phyloP scores from a whole-genome alignment of 2,113 vertebrate genomes.

The Okapia johnstoni region DNA sequence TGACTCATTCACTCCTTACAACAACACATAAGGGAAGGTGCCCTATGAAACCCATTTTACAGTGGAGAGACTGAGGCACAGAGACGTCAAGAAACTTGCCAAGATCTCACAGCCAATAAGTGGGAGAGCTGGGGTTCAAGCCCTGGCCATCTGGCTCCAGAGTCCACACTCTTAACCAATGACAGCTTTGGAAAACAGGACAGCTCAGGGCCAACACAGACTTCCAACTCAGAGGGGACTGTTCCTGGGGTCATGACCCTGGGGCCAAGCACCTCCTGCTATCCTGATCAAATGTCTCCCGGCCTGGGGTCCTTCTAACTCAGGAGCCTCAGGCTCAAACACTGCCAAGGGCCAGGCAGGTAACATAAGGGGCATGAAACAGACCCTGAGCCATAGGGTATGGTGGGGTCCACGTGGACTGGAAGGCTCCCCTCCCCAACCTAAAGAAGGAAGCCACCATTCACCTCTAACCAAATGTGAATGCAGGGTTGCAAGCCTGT shows the following conservation, averaged over 20 bases:
- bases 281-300: background rate
- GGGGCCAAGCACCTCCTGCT: background rate
- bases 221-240: background rate
- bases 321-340: background rate
- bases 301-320: background rate
- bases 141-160: background rate
- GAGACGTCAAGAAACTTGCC: background rate
- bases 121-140: background rate
- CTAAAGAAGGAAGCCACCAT: background rate
- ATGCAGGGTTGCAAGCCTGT: background rate
- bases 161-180: rapidly evolving
- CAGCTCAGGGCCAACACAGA: background rate
- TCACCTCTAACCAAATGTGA: background rate
- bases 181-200: background rate
- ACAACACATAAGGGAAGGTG: rapidly evolving
- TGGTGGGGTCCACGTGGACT: too few relatives aligned
- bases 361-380: rapidly evolving
- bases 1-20: background rate
- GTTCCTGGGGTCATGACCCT: rapidly evolving
- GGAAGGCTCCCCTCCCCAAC: background rate
- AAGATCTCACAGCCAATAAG: background rate
- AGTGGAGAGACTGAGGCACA: background rate
- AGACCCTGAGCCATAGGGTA: background rate
- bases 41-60: background rate
- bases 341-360: background rate